A percentile compares a stretch with the other conserved stretches of the same genome.
Evolutionary conservation across 2,888 invertebrate species (phyloP).

Genomic region (Stenurella melanura): DNA sequence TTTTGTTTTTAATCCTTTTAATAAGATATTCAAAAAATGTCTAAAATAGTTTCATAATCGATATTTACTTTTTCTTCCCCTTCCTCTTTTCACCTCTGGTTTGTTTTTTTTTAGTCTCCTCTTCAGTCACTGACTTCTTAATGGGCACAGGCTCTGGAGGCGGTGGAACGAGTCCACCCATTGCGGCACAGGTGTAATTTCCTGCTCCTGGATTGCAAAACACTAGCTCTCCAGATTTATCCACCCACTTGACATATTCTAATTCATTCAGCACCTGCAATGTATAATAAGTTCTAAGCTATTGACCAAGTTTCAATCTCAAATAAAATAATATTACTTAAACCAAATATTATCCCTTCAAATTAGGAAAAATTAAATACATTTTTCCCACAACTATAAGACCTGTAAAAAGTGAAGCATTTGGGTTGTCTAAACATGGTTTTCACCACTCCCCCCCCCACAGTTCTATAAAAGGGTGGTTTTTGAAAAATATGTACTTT

Average conservation of each 20-base stretch:
- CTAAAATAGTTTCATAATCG: background rate
- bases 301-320: background rate
- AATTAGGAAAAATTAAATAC: too few relatives aligned
- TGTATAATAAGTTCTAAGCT: slow-evolving; percentile 5
- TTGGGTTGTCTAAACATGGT: too few relatives aligned
- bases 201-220: slow-evolving; percentile 75
- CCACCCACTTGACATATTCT: slow-evolving; percentile 72
- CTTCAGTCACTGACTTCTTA: background rate
- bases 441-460: too few relatives aligned
- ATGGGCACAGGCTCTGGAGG: slow-evolving; percentile 52
- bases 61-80: slow-evolving; percentile 23
- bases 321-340: too few relatives aligned
- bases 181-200: slow-evolving; percentile 73
- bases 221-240: slow-evolving; percentile 69
- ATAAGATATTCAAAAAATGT: background rate
- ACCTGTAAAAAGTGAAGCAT: too few relatives aligned
- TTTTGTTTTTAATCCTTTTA: background rate
- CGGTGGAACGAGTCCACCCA: slow-evolving; percentile 67
- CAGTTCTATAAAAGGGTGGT: too few relatives aligned
- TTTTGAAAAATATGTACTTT: too few relatives aligned
- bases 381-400: too few relatives aligned
- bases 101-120: background rate
- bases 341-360: too few relatives aligned
- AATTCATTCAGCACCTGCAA: slow-evolving; percentile 67
- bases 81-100: slow-evolving; percentile 34